Evolutionary conservation across 2,888 invertebrate genomes (phyloP).

Genomic region (Tryphoninae sp.): DNA sequence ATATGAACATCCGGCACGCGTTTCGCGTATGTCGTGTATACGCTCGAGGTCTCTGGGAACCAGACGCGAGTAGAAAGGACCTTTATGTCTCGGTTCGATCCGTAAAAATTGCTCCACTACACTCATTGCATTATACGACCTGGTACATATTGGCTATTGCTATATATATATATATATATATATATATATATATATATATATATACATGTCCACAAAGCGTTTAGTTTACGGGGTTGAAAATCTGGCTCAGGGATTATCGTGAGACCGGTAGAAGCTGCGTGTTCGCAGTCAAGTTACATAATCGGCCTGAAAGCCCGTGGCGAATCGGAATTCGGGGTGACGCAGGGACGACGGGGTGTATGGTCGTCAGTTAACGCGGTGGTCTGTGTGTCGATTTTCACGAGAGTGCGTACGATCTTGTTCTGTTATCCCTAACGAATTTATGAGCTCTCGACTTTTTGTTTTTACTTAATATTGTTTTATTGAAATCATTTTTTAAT

Average conservation of each 20-base stretch:
- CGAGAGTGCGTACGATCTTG: constrained; percentile 11
- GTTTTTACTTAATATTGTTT: constrained; percentile 1
- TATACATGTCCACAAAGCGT: constrained; percentile 12
- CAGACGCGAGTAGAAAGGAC: not conserved
- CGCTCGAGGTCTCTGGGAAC: constrained; percentile 41
- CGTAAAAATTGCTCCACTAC: constrained; percentile 48
- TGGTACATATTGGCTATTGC: constrained; percentile 25
- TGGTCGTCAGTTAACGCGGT: constrained; percentile 45
- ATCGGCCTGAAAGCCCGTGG: constrained; percentile 75
- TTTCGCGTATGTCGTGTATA: constrained; percentile 43
- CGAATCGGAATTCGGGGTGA: constrained; percentile 74
- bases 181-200: not conserved
- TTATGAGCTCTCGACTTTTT: not conserved
- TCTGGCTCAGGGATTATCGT: constrained; percentile 75
- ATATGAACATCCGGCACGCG: constrained; percentile 34
- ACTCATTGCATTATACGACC: constrained; percentile 12
- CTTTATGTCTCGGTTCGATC: constrained; percentile 31
- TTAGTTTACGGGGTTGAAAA: constrained; percentile 44
- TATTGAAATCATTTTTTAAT: not conserved
- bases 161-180: constrained; percentile 2
- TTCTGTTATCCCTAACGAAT: constrained; percentile 23
- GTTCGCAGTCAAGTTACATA: constrained; percentile 80
- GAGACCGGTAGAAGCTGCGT: constrained; percentile 78
- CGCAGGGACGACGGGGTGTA: constrained; percentile 36
- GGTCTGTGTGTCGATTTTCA: constrained; percentile 29